Conservation (phyloP, 2,888 invertebrate genomes). For the Acholoe squamosa region DNA sequence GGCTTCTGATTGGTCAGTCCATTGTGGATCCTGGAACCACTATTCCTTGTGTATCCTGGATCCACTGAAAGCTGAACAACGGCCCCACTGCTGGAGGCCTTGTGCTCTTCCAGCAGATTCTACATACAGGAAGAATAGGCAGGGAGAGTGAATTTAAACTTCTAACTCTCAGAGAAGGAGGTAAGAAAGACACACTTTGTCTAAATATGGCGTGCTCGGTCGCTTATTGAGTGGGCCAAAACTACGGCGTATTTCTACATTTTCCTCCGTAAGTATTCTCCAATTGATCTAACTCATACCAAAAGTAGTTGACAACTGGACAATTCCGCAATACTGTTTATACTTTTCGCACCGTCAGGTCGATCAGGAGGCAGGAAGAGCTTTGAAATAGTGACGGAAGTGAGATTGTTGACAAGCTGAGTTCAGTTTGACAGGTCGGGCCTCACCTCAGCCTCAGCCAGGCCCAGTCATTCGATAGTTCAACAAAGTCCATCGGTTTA, state of each 20-base stretch:
- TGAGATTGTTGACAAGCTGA: slow-evolving; percentile 32
- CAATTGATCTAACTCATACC: not conserved
- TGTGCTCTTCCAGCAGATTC: too few species aligned
- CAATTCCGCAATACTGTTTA: not conserved
- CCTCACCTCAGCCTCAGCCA: too few species aligned
- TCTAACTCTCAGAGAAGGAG: too few species aligned
- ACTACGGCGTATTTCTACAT: not conserved
- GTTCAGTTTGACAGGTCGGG: not conserved
- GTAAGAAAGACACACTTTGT: not conserved
- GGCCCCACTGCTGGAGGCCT: too few species aligned
- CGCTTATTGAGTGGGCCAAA: not conserved
- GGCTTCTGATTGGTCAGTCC: too few species aligned
- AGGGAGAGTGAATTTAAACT: too few species aligned
- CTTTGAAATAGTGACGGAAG: slow-evolving; percentile 7
- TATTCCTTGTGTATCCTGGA: too few species aligned
- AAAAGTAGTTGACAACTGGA: not conserved
- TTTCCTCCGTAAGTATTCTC: slow-evolving; percentile 40
- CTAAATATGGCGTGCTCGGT: slow-evolving; percentile 45
- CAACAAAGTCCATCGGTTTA: too few species aligned
- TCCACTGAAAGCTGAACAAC: too few species aligned
- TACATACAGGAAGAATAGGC: too few species aligned
- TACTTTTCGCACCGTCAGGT: not conserved
- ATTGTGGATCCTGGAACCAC: too few species aligned
- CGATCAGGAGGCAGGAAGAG: not conserved
- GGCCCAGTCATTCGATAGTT: too few species aligned